Base-by-base conservation (phyloP, 2,797 vertebrate species). In the Eulemur albifrons region DNA sequence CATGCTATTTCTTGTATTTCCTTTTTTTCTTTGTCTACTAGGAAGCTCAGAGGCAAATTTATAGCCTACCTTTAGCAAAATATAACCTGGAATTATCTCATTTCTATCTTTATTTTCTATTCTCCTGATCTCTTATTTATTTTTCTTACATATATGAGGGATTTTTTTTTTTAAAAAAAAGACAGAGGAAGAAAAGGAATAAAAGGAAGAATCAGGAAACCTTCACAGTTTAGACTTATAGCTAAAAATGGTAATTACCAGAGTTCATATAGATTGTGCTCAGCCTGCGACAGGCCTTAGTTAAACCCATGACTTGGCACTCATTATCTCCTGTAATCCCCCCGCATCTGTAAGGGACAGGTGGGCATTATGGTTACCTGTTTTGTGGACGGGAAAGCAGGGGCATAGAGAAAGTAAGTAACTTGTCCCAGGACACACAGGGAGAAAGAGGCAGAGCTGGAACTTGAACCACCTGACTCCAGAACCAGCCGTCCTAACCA, bases 11-110 rank as follows among this genome's bases (percentile, higher is more conserved):
- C 30, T 73, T 70, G 18, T 50, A 43, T 65, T 79, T 70, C 32
- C n/a, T 35, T 38, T 70, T 67, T 76, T 77, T 38, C 73, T 59
- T 70, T 82, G 38, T 83, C 32, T 23, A 20, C 59, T 45, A 61
- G 73, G 90, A 90, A 96, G 79, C 67, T 95, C 88, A 43, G 59
- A 94, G 75, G 86, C 82, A 94, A 61, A 57, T 43, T 70, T 59
- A 90, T 20, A 86, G 63, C 25, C 59, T 52, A 52, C 38, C 21
- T 75, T 92, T 80, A 93, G 52, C 30, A 82, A 90, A 70, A 20
- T 65, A 50, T 57, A 91, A 88, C 45, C 77, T 92, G 63, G 61
- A 88, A 88, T 52, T n/a, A 65, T 88, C 73, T 90, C 32, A 86
- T 82, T 69, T 90, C 52, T 95, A 32, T 63, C 80, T 81, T 30